Percentiles rank a stretch among this genome's conserved stretches.
Conservation (phyloP, 2,888 invertebrate genomes). For the Dicycla oo region DNA sequence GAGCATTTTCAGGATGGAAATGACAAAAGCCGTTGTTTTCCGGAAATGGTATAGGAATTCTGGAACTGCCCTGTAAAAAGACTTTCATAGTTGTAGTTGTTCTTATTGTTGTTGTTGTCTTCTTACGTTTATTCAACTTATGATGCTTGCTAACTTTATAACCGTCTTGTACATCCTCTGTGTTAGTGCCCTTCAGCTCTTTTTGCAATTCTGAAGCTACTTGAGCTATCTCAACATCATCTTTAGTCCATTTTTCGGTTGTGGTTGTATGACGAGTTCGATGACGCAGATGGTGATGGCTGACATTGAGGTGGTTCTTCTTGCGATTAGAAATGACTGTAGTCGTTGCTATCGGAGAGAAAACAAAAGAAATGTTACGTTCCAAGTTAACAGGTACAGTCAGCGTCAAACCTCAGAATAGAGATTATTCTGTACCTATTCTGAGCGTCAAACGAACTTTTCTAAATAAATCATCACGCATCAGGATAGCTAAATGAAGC, state of each 20-base stretch:
- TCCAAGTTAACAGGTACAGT: not conserved
- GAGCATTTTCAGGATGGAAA: slow-evolving; percentile 72
- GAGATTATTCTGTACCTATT: too few species aligned
- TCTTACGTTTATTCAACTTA: not conserved
- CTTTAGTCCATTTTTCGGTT: slow-evolving; percentile 5
- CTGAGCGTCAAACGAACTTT: too few species aligned
- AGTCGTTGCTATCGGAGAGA: slow-evolving; percentile 26
- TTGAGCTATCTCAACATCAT: slow-evolving; percentile 50
- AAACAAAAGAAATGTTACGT: slow-evolving; percentile 24
- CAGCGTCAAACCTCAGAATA: not conserved
- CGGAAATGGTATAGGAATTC: slow-evolving; percentile 74
- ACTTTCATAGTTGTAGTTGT: slow-evolving; percentile 64
- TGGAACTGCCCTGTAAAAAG: slow-evolving; percentile 73
- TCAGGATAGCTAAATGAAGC: not conserved
- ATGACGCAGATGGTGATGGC: slow-evolving; percentile 9
- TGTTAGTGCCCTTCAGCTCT: slow-evolving; percentile 57
- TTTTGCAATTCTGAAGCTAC: slow-evolving; percentile 66
- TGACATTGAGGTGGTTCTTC: slow-evolving; percentile 1
- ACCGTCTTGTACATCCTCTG: not conserved
- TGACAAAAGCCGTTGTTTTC: slow-evolving; percentile 80
- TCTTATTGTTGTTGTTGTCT: not conserved
- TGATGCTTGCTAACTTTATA: not conserved
- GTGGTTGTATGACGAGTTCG: not conserved
- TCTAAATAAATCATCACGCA: not conserved
- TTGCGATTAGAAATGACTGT: not conserved